A percentile compares a stretch with the other conserved stretches of the same genome.
These are phyloP conservation scores for Dione juno DNA, from an alignment of 2,888 invertebrate genomes.

Conservation along the genomic window DNA sequence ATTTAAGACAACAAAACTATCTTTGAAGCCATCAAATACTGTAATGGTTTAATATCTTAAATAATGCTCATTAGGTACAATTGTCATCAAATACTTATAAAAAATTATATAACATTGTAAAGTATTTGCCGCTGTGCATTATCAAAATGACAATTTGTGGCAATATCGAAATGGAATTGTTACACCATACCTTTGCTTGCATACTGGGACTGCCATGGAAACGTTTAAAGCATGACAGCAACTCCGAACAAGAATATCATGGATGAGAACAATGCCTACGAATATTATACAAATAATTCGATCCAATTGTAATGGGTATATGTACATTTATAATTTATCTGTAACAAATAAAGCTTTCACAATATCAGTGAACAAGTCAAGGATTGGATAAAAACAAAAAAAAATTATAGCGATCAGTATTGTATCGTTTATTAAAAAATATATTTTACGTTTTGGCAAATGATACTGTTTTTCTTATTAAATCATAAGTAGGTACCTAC, in stretches of 20 bases:
- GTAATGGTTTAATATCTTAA: not conserved
- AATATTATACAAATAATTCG: not conserved
- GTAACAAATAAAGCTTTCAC: not conserved
- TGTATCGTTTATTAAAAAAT: no score
- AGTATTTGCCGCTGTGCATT: not conserved
- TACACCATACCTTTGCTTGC: slow-evolving; percentile 20
- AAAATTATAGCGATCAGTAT: no score
- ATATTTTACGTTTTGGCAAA: no score
- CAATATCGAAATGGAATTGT: slow-evolving; percentile 22
- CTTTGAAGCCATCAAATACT: not conserved
- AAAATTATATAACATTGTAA: no score
- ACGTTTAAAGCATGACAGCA: slow-evolving; percentile 14
- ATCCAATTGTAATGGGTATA: not conserved
- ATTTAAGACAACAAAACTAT: not conserved
- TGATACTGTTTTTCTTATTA: no score
- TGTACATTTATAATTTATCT: not conserved
- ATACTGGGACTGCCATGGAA: slow-evolving; percentile 11
- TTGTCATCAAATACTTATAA: no score
- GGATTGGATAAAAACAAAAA: no score
- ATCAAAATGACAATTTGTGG: slow-evolving; percentile 13
- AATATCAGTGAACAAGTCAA: not conserved
- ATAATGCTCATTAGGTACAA: no score
- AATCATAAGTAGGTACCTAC: no score
- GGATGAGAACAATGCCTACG: not conserved
- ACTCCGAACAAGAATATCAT: slow-evolving; percentile 13